A percentile compares a stretch with the other conserved stretches of the same genome.
phyloP scores from a whole-genome alignment of 2,797 vertebrate genomes.

The Vipera ursinii region DNA sequence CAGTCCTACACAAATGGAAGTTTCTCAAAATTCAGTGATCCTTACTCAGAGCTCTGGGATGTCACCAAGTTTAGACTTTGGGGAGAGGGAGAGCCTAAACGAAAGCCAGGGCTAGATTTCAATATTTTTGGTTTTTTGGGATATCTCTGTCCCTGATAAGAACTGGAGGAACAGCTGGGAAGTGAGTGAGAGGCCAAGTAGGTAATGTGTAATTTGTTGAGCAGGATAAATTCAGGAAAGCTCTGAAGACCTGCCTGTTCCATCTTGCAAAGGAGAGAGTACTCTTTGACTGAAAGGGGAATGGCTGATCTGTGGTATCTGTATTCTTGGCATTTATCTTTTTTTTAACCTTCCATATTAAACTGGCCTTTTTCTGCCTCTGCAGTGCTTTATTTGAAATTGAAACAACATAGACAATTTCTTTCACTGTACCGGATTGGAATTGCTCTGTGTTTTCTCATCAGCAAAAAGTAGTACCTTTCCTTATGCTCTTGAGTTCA shows the following conservation, averaged over 20 bases:
- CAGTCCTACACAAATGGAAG: not conserved
- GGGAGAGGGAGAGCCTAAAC: not conserved
- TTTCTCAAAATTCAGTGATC: not conserved
- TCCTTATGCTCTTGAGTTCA: not conserved
- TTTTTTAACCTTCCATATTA: not conserved
- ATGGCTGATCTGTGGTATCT: not conserved
- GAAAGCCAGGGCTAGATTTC: not conserved
- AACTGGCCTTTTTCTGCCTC: not conserved
- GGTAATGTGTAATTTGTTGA: not conserved
- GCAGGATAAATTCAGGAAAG: not conserved
- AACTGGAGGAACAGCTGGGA: not conserved
- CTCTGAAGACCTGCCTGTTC: not conserved
- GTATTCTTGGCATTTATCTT: not conserved
- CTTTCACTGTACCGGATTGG: not conserved
- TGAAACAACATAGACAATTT: not conserved
- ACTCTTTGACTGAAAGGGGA: not conserved
- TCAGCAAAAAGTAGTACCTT: not conserved
- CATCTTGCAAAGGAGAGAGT: not conserved
- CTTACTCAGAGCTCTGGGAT: not conserved
- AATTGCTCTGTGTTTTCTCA: not conserved
- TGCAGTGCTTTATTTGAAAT: not conserved
- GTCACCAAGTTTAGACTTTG: not conserved
- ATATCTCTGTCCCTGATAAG: not conserved
- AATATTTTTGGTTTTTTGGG: not conserved
- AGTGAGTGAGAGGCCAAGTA: not conserved